A percentile compares a stretch with the other conserved stretches of the same genome.
Conservation (phyloP, 53 echinoderm and acorn worm genomes). For the Apostichopus leukothele region DNA sequence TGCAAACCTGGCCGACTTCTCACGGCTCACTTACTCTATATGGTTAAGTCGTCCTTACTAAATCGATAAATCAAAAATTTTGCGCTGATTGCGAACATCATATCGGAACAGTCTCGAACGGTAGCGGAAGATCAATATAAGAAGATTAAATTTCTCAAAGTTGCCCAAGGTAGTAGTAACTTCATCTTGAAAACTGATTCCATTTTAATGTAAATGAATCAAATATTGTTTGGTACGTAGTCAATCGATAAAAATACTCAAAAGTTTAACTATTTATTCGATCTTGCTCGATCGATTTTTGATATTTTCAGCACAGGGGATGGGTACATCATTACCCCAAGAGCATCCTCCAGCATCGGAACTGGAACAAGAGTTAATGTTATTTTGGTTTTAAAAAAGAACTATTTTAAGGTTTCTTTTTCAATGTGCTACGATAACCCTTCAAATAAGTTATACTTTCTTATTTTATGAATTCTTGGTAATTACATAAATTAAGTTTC, state of each 20-base stretch:
- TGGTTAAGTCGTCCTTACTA: constrained; percentile 17
- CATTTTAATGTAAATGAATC: constrained; percentile 2
- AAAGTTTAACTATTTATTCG: not conserved
- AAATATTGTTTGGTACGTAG: not conserved
- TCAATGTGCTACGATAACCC: too few species aligned
- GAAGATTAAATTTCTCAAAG: constrained; percentile 29
- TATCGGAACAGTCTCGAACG: constrained; percentile 32
- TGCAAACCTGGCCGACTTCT: constrained; percentile 27
- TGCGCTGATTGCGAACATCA: constrained; percentile 7
- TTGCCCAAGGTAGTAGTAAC: constrained; percentile 27
- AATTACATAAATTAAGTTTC: too few species aligned
- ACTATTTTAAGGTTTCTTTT: too few species aligned
- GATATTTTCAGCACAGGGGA: not conserved
- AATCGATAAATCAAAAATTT: constrained; percentile 22
- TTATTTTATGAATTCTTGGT: too few species aligned
- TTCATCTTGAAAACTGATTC: constrained; percentile 33
- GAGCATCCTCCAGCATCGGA: not conserved
- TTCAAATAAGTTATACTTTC: too few species aligned
- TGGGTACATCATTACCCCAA: not conserved
- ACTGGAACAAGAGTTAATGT: too few species aligned
- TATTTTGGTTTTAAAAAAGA: too few species aligned
- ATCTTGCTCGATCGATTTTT: not conserved
- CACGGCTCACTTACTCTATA: constrained; percentile 44
- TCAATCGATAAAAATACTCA: not conserved
- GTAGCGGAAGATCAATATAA: constrained; percentile 12